Conservation (phyloP, 1,140 invertebrate genomes). For the Drosophila lacertosa region DNA sequence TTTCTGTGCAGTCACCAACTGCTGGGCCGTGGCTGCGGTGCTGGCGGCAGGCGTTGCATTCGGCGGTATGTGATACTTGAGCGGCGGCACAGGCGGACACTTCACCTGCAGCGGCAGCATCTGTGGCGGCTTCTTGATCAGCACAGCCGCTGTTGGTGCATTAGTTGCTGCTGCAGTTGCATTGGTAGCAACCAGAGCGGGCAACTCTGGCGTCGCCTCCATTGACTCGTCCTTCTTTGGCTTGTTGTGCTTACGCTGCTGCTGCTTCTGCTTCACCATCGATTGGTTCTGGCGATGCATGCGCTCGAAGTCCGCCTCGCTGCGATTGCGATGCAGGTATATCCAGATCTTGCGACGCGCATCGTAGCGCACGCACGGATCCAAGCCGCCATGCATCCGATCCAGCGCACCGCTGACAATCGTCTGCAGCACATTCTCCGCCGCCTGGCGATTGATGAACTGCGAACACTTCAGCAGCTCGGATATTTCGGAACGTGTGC, state of each 20-base stretch:
- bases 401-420: slow-evolving; percentile 95
- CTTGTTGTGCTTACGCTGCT: slow-evolving; percentile 64
- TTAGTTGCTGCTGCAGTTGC: slow-evolving; percentile 16
- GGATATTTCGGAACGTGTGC: slow-evolving; percentile 93
- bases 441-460: slow-evolving; percentile 90
- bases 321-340: slow-evolving; percentile 92
- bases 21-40: slow-evolving; percentile 12
- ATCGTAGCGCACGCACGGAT: slow-evolving; percentile 96
- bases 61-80: slow-evolving; percentile 73
- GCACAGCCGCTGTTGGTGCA: background rate
- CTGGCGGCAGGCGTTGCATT: slow-evolving; percentile 17
- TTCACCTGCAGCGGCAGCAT: slow-evolving; percentile 40
- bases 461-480: slow-evolving; percentile 87
- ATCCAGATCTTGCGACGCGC: slow-evolving; percentile 95
- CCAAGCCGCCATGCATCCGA: slow-evolving; percentile 93
- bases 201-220: slow-evolving; percentile 47
- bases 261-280: slow-evolving; percentile 75
- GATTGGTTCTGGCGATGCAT: slow-evolving; percentile 85
- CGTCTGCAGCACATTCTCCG: slow-evolving; percentile 90
- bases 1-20: slow-evolving; percentile 54
- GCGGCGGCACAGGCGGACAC: slow-evolving; percentile 74
- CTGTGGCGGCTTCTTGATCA: slow-evolving; percentile 51
- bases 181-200: slow-evolving; percentile 60
- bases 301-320: slow-evolving; percentile 90
- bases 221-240: slow-evolving; percentile 50